These are phyloP conservation scores for Cheilosia vulpina DNA, from an alignment of 2,888 invertebrate species.

Conservation along the genomic window DNA sequence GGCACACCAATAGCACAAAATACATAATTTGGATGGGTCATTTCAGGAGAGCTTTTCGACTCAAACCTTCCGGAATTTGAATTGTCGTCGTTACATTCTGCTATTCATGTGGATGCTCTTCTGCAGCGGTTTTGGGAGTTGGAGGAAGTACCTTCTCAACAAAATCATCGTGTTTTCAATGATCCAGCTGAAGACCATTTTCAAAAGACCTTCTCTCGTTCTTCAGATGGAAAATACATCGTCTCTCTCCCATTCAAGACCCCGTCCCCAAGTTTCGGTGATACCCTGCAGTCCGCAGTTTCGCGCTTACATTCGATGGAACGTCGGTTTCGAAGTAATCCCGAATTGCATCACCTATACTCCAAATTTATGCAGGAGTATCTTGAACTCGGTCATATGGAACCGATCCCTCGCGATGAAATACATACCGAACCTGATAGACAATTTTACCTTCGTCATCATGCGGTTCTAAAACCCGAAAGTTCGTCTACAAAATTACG, in stretches of 20 bases:
- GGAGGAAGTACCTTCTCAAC: conserved; percentile 9
- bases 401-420: conserved; percentile 10
- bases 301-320: conserved; percentile 32
- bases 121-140: conserved; percentile 11
- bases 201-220: not conserved
- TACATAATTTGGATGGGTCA: conserved; percentile 64
- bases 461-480: conserved; percentile 66
- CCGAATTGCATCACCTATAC: conserved; percentile 9
- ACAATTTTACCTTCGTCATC: conserved; percentile 67
- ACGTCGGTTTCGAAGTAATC: conserved; percentile 23
- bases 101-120: not conserved
- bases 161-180: conserved; percentile 21
- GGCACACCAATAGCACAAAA: conserved; percentile 29
- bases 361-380: conserved; percentile 38
- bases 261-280: conserved; percentile 22
- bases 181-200: conserved; percentile 49
- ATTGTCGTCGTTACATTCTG: not conserved
- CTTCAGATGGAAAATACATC: conserved; percentile 51
- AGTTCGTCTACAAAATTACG: conserved; percentile 55
- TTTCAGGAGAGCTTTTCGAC: conserved; percentile 23
- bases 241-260: conserved; percentile 48
- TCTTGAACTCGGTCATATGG: conserved; percentile 26
- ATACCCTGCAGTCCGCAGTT: conserved; percentile 36
- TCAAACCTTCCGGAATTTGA: not conserved
- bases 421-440: not conserved